A percentile compares a stretch with the other conserved stretches of the same genome.
Evolutionary conservation across 1,140 invertebrate genomes (phyloP).

Genomic region (Drosophila grimshawi): DNA sequence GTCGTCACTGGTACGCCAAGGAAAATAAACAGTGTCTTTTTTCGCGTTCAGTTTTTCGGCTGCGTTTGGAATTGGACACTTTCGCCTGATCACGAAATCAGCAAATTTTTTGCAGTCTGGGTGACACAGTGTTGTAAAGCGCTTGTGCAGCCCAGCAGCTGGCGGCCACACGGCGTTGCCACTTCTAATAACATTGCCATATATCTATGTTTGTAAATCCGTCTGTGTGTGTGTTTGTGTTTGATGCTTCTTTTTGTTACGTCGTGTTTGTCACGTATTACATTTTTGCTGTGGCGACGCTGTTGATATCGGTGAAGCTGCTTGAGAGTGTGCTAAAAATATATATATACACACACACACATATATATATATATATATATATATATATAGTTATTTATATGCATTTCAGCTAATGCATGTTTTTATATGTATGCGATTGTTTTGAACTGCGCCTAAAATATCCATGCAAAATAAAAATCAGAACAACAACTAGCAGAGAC

Average conservation of each 20-base stretch:
- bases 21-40: constrained; percentile 13
- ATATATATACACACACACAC: background rate
- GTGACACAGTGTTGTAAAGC: constrained; percentile 38
- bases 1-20: constrained; percentile 30
- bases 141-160: constrained; percentile 27
- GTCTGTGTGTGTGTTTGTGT: constrained; percentile 3
- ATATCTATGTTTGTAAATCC: background rate
- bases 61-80: constrained; percentile 19
- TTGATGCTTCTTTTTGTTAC: constrained; percentile 33
- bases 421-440: constrained; percentile 1
- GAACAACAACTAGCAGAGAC: constrained; percentile 6
- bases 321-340: constrained; percentile 19
- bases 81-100: constrained; percentile 38
- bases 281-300: constrained; percentile 15
- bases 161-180: constrained; percentile 29
- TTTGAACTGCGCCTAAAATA: constrained; percentile 24
- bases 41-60: background rate
- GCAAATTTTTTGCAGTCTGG: constrained; percentile 29
- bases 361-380: background rate
- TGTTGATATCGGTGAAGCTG: constrained; percentile 18
- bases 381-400: background rate
- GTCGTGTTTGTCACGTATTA: constrained; percentile 64
- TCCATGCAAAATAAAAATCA: background rate
- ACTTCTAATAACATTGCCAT: constrained; percentile 5
- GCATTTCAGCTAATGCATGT: background rate